Conservation (phyloP, 1,140 invertebrate genomes). For the Bombus polaris region DNA sequence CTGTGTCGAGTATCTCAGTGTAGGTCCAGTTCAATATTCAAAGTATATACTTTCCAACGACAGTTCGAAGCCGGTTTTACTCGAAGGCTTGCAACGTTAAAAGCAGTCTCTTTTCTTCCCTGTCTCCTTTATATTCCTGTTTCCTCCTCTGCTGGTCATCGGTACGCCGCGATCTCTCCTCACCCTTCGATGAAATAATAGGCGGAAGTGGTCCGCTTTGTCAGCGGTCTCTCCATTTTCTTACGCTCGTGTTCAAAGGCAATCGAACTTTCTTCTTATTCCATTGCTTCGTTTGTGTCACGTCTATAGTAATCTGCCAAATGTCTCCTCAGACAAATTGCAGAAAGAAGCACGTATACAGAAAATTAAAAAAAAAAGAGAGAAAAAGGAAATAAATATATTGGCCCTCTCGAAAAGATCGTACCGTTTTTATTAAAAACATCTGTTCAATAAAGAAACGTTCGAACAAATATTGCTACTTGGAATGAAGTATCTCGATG, state of each 20-base stretch:
- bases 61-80: conserved; percentile 53
- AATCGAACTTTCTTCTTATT: too few relatives aligned
- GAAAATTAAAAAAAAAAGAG: too few relatives aligned
- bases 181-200: conserved; percentile 50
- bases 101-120: conserved; percentile 41
- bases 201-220: conserved; percentile 28
- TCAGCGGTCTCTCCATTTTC: not conserved
- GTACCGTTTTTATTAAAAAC: too few relatives aligned
- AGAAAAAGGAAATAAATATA: too few relatives aligned
- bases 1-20: conserved; percentile 31
- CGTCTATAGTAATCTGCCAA: too few relatives aligned
- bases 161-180: conserved; percentile 45
- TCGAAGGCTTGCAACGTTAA: conserved; percentile 47
- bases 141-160: conserved; percentile 31
- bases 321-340: too few relatives aligned
- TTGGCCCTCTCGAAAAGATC: too few relatives aligned
- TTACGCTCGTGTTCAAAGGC: conserved; percentile 4
- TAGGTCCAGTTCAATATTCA: conserved; percentile 57
- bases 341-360: too few relatives aligned
- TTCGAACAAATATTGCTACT: too few relatives aligned
- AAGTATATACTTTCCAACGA: conserved; percentile 58
- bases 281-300: too few relatives aligned
- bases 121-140: conserved; percentile 22
- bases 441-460: too few relatives aligned
- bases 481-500: too few relatives aligned